phyloP scores from a whole-genome alignment of 2,888 invertebrate species.

The Thecophora atra region DNA sequence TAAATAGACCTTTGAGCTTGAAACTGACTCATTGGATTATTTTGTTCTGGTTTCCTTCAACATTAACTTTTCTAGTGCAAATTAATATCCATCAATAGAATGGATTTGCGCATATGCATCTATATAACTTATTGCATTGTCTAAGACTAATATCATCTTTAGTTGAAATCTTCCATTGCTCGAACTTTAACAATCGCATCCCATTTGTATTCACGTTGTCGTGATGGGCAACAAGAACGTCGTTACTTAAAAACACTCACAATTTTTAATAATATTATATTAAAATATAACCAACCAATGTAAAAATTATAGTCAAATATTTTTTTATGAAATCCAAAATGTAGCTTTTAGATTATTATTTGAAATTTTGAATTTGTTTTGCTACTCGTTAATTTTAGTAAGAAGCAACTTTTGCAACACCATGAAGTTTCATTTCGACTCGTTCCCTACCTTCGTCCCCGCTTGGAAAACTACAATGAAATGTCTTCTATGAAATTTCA shows the following conservation, averaged over 20 bases:
- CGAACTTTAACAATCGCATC: background rate
- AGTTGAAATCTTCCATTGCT: slow-evolving; percentile 25
- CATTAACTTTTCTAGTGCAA: too few relatives aligned
- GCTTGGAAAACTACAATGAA: slow-evolving; percentile 20
- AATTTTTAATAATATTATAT: slow-evolving; percentile 26
- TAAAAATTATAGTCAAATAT: slow-evolving; percentile 33
- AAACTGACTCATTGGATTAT: too few relatives aligned
- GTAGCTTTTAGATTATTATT: slow-evolving; percentile 14
- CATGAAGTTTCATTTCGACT: background rate
- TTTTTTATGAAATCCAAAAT: slow-evolving; percentile 34
- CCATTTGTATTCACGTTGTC: background rate
- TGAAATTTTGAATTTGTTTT: background rate
- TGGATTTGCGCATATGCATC: too few relatives aligned
- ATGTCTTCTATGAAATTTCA: slow-evolving; percentile 5
- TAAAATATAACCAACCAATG: background rate
- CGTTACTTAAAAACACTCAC: slow-evolving; percentile 19
- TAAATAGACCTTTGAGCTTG: too few relatives aligned
- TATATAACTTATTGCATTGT: background rate
- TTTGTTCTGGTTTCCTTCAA: too few relatives aligned
- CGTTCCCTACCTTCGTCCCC: background rate
- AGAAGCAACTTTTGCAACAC: background rate
- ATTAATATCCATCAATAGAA: too few relatives aligned
- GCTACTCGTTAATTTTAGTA: slow-evolving; percentile 1
- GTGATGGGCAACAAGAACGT: background rate
- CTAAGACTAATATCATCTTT: background rate